phyloP scores from a whole-genome alignment of 2,113 vertebrate genomes.

The Rhinopomastus cyanomelas region DNA sequence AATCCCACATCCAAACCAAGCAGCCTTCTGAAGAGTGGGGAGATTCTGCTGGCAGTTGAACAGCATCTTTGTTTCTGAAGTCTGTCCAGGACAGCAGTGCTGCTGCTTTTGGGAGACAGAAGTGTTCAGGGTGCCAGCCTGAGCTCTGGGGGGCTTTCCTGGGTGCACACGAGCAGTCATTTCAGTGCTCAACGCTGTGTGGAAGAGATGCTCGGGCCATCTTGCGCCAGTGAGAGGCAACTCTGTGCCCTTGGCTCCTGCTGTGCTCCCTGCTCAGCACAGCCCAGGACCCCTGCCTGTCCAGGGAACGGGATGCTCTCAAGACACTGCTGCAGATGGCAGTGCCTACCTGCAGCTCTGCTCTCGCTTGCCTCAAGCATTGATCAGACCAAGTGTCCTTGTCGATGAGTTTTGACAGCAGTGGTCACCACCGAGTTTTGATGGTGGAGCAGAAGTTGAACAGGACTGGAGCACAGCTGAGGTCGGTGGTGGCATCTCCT shows the following conservation, averaged over 20 bases:
- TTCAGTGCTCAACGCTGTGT: fast-evolving
- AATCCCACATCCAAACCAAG: background rate
- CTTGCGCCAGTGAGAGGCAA: background rate
- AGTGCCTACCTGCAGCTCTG: background rate
- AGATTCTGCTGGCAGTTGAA: background rate
- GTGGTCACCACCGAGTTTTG: background rate
- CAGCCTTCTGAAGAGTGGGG: background rate
- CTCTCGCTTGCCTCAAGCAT: fast-evolving
- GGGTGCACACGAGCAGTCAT: background rate
- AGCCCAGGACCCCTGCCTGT: fast-evolving
- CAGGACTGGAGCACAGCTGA: background rate
- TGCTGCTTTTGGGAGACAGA: fast-evolving
- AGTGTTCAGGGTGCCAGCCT: fast-evolving
- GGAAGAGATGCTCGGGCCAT: background rate
- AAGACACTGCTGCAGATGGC: background rate
- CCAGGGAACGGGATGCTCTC: background rate
- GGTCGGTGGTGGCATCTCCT: background rate
- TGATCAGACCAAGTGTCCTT: background rate
- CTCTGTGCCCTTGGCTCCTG: background rate
- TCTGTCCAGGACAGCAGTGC: background rate
- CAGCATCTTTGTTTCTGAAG: background rate
- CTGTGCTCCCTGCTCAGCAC: background rate
- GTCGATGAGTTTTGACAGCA: fast-evolving
- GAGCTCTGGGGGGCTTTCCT: background rate
- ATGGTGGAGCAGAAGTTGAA: no score